Evolutionary conservation across 2,888 invertebrate genomes (phyloP), one percentile per base, ranked within the genome.

Genomic region (Cosmia pyralina): DNA sequence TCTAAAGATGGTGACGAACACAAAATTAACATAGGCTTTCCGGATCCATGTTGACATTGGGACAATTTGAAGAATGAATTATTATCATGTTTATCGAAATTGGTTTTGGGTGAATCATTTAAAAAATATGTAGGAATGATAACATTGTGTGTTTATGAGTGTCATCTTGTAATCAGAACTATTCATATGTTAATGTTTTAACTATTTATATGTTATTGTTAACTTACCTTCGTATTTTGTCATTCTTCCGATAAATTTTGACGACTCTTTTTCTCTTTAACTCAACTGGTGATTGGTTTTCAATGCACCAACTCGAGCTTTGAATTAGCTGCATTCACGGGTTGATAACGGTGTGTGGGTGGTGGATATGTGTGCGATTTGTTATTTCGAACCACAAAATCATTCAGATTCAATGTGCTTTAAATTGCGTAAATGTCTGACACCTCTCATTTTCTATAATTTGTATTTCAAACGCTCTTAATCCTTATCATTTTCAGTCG

Each of bases 11-110:
- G 55, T 82, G 80, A 83, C 77, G 70, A 68, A 22, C 44, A 38
- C 52, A 59, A 79, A 65, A 83, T 83, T 59, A 59, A 77, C 69
- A 77, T 69, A 63, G 59, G 41, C 34, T 63, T 69, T 5, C 53
- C 82, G 72, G 69, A 76, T 76, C 13, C 46, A 48, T 59, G 28
- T 55, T 80, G 80, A 59, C 53, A 75, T 82, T 82, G 65, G 55
- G 15, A 44, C 48, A 55, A 53, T 68, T 60, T 19, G 4, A 68
- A 52, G 64, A 71, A 50, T 60, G 44, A 67, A 11, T 68, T 63
- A 65, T 71, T 66, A 65, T 62, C 17, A 53, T 77, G 77, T 77
- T 81, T 57, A 44, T 75, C 71, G 34, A 81, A 66, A 72, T 77
- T 55, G 19, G 41, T 55, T 53, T 67, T 44, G 5, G n/a, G 22